phyloP scores from a whole-genome alignment of 1,140 invertebrate species.

The Mylabris phalerata region DNA sequence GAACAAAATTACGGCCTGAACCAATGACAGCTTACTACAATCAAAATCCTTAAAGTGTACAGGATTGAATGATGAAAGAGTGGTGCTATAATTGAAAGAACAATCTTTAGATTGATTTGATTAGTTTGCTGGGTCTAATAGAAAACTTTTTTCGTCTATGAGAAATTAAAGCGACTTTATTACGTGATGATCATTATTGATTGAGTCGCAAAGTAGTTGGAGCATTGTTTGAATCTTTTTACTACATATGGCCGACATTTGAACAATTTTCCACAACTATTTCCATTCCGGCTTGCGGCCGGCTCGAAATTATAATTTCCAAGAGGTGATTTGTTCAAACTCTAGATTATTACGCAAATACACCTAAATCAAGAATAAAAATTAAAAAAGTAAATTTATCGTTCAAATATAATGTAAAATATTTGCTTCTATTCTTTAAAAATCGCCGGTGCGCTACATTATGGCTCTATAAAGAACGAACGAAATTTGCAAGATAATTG shows the following conservation, averaged over 20 bases:
- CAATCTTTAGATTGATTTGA: slow-evolving; percentile 13
- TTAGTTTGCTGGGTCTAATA: background rate
- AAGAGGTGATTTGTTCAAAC: background rate
- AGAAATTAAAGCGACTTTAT: too few relatives aligned
- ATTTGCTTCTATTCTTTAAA: too few relatives aligned
- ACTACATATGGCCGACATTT: background rate
- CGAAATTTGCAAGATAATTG: too few relatives aligned
- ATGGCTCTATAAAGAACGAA: too few relatives aligned
- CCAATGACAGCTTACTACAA: slow-evolving; percentile 11
- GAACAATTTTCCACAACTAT: background rate
- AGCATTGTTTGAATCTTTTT: slow-evolving; percentile 5
- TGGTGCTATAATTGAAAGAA: slow-evolving; percentile 13
- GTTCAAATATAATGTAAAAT: too few relatives aligned
- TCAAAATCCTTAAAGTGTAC: slow-evolving; percentile 10
- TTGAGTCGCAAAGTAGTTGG: background rate
- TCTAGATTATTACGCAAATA: too few relatives aligned
- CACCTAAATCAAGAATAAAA: too few relatives aligned
- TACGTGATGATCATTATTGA: too few relatives aligned
- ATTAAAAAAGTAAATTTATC: too few relatives aligned
- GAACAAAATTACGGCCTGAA: slow-evolving; percentile 10
- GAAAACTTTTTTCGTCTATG: too few relatives aligned
- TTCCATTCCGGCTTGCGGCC: background rate
- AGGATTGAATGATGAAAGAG: slow-evolving; percentile 11
- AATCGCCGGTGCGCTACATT: too few relatives aligned
- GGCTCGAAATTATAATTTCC: background rate